Evolutionary conservation across 2,888 invertebrate species (phyloP).

Genomic region (Macaria notata): DNA sequence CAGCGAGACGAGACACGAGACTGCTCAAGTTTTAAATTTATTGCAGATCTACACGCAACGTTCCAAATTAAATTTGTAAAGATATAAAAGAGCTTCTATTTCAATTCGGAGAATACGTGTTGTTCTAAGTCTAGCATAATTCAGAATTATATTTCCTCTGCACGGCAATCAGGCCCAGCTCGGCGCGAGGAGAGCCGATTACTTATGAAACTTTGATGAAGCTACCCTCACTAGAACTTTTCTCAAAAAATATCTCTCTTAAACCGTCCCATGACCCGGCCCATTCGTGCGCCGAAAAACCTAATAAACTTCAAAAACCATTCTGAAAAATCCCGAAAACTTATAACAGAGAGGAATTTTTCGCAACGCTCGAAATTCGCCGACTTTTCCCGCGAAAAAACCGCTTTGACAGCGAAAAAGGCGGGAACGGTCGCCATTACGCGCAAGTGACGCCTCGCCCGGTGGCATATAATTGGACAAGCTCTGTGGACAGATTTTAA

Average conservation of each 20-base stretch:
- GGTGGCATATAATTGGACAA: conserved; percentile 46
- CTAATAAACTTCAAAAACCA: conserved; percentile 25
- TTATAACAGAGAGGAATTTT: conserved; percentile 34
- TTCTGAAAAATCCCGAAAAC: conserved; percentile 26
- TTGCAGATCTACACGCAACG: no score
- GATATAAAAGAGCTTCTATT: no score
- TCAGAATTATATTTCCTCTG: no score
- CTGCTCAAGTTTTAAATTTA: no score
- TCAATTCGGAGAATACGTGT: no score
- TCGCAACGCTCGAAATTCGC: conserved; percentile 32
- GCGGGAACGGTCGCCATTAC: conserved; percentile 82
- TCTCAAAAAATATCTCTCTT: neutral
- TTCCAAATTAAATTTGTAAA: no score
- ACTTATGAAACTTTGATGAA: conserved; percentile 3
- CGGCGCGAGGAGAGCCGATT: no score
- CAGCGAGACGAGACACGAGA: no score
- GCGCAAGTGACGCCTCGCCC: conserved; percentile 83
- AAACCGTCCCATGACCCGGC: conserved; percentile 5
- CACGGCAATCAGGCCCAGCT: no score
- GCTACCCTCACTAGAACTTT: neutral
- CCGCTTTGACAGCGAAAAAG: conserved; percentile 79
- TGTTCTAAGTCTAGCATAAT: no score
- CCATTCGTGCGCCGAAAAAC: conserved; percentile 19
- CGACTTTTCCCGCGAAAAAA: conserved; percentile 68
- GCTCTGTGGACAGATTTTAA: conserved; percentile 51